These are phyloP conservation scores for Saxidomus purpurata DNA, from an alignment of 1,140 invertebrate species.

Conservation along the genomic window DNA sequence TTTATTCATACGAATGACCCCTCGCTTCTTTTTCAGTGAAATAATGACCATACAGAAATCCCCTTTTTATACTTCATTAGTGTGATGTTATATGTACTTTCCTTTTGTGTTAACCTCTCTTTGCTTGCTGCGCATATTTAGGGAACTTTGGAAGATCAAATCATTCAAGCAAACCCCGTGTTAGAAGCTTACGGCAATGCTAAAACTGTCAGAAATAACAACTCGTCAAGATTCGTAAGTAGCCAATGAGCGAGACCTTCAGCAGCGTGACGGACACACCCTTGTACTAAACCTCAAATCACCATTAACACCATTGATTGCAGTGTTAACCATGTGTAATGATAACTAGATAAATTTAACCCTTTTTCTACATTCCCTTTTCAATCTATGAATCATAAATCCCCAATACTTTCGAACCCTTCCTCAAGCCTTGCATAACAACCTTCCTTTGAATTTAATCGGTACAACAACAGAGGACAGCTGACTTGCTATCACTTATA, in stretches of 20 bases:
- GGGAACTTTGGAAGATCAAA: conserved; percentile 94
- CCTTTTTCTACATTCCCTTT: not conserved
- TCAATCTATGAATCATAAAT: not conserved
- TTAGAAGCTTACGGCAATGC: conserved; percentile 99
- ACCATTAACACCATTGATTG: not conserved
- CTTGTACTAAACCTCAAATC: not conserved
- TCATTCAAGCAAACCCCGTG: conserved; percentile 99
- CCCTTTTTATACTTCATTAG: not conserved
- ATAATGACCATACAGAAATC: no score
- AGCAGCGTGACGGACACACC: not conserved
- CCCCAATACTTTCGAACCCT: not conserved
- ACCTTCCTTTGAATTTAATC: not conserved
- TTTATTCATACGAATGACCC: not conserved
- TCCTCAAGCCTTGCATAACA: conserved; percentile 4
- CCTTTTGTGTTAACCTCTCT: conserved; percentile 43
- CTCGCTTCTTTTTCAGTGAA: no score
- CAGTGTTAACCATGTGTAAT: conserved; percentile 17
- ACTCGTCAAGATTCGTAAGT: conserved; percentile 94
- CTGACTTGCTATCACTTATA: no score
- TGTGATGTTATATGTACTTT: not conserved
- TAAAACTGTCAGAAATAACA: conserved; percentile 99
- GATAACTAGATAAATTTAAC: not conserved
- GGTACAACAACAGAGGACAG: not conserved
- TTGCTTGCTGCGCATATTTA: conserved; percentile 60
- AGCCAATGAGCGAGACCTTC: conserved; percentile 5